A percentile compares a stretch with the other conserved stretches of the same genome.
phyloP scores from a whole-genome alignment of 53 echinoderm and acorn worm species.

The Temnopleurus reevesii region DNA sequence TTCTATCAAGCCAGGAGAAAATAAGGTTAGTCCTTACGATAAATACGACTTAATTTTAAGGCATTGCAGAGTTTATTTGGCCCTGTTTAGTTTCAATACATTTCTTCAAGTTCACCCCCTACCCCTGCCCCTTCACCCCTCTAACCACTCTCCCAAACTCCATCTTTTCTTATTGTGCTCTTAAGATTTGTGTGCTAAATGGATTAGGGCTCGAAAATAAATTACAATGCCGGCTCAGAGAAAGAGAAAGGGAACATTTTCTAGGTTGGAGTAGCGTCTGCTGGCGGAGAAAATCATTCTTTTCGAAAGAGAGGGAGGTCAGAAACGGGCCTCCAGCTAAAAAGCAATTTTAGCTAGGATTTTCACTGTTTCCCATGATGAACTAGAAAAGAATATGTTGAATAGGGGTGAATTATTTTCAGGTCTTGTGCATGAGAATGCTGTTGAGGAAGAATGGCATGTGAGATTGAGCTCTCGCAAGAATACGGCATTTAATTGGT shows the following conservation, averaged over 20 bases:
- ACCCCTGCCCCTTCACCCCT: neutral
- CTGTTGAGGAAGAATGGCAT: too few relatives aligned
- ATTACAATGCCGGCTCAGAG: neutral
- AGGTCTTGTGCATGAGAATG: neutral
- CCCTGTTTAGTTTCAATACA: too few relatives aligned
- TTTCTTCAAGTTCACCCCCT: neutral
- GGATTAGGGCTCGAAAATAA: constrained; percentile 33
- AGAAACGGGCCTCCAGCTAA: constrained; percentile 11
- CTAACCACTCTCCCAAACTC: neutral
- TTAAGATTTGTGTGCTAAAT: constrained; percentile 3
- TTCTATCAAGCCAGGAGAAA: too few relatives aligned
- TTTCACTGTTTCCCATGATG: constrained; percentile 12
- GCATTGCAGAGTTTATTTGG: too few relatives aligned
- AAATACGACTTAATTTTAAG: too few relatives aligned
- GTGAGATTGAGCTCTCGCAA: too few relatives aligned
- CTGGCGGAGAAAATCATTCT: constrained; percentile 4
- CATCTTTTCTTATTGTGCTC: neutral
- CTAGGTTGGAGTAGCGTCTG: neutral
- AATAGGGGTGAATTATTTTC: constrained; percentile 31
- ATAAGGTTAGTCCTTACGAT: too few relatives aligned
- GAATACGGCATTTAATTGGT: too few relatives aligned
- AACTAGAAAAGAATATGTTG: neutral
- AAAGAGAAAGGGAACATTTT: neutral
- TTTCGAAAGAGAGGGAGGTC: constrained; percentile 4
- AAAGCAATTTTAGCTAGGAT: constrained; percentile 20